A percentile compares a stretch with the other conserved stretches of the same genome.
Evolutionary conservation across 1,140 invertebrate species (phyloP).

Genomic region (Dreissena rostriformis): DNA sequence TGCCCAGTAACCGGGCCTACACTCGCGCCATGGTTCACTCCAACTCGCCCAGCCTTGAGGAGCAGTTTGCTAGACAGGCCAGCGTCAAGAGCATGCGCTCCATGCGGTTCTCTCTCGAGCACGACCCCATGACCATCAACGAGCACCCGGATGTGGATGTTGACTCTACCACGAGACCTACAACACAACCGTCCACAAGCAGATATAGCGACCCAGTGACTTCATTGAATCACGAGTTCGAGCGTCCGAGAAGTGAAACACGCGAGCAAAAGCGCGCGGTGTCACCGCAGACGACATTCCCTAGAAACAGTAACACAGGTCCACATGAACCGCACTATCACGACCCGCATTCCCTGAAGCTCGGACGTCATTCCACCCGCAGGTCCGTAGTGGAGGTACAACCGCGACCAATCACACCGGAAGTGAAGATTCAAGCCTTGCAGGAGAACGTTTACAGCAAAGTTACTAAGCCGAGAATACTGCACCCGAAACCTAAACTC

Average conservation of each 20-base stretch:
- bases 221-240: no score
- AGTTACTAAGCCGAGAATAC: conserved; percentile 14
- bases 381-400: not conserved
- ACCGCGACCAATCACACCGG: not conserved
- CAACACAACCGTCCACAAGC: not conserved
- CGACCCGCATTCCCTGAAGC: conserved; percentile 30
- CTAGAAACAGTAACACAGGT: no score
- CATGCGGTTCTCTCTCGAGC: not conserved
- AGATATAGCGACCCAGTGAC: not conserved
- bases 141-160: not conserved
- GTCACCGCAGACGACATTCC: no score
- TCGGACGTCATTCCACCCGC: not conserved
- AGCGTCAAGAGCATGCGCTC: not conserved
- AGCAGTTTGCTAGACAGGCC: not conserved
- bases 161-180: not conserved
- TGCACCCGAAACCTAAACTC: not conserved
- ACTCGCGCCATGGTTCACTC: conserved; percentile 26
- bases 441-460: conserved; percentile 22
- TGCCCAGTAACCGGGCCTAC: not conserved
- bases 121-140: not conserved
- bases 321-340: conserved; percentile 33
- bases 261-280: no score
- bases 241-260: no score
- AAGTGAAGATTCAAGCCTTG: not conserved
- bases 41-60: not conserved